Evolutionary conservation across 2,113 vertebrate species (phyloP), one percentile per base, ranked within the genome.

Genomic region (Elephas maximus): DNA sequence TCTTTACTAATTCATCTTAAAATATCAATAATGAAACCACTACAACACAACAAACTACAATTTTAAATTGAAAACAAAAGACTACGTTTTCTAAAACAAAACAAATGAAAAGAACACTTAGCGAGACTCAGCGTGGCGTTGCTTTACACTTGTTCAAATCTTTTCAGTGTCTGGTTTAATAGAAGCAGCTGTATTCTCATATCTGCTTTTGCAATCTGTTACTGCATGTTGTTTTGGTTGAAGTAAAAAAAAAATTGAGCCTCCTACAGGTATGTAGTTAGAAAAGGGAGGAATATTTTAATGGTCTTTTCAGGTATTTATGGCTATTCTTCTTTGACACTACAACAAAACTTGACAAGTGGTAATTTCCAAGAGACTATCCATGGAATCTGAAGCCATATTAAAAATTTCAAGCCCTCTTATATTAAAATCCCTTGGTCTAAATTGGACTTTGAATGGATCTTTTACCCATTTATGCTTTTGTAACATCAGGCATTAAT

Each of bases 401-500:
- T 80, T 62, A 85, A 81, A 95, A 96, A 95, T 91, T 92, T 96
- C n/a, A 96, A 91, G 79, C 44, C 85, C 18, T 90, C 69, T 79
- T 96, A 53, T 4, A 17, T 94, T 92, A 80, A 92, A 95, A 86
- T 86, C 60, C 37, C 23, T 30, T 82, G 79, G 69, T 83, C 62
- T 87, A 92, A 97, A 71, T 44, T 96, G n/a, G 1, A 30, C 87
- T 95, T 79, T 89, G 92, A 82, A 93, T 91, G 74, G 62, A 48
- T 83, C 48, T 93, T 79, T 74, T 76, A 33, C 8, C 57, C 60
- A 33, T 88, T 65, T 57, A 77, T 85, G 37, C 89, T 91, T 96
- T 90, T 90, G 88, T 97, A 94, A 93, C 76, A 93, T 86, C 41
- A 95, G 62, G 60, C 65, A 63, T 86, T 95, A 83, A 94, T 95